Base-by-base conservation (phyloP, 2,888 invertebrate species). In the Encarsia formosa region DNA sequence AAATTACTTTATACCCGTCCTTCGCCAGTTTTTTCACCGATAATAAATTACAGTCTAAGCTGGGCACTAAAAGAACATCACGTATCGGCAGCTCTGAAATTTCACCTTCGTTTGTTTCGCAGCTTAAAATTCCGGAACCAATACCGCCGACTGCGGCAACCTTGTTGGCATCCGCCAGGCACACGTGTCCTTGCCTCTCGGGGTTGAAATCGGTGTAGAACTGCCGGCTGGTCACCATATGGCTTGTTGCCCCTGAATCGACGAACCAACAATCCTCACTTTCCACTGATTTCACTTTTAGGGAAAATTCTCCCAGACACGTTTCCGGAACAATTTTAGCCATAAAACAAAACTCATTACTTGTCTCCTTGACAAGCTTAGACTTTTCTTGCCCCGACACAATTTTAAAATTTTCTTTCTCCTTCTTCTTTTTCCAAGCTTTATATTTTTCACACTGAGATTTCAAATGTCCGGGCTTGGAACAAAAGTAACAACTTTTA, bases 51-150 rank as follows among this genome's bases (percentile, higher is more conserved):
- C 55, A 59, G 16, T 51, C 49, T 2, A 61, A 32, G 9, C 52
- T 19, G 1, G 59, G 61, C 5, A 63, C 57, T 26, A 46, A 63
- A 6, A 63, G 44, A 1, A 60, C 60, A 20, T 63, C 53, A 8
- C 47, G 15, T 23, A 63, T 35, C 23, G 24, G 34, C 23, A 62
- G 50, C 5, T 11, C n/a, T n/a, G 8, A n/a, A n/a, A n/a, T 34
- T 15, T 5, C 5, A 11, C 15, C 34, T n/a, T 34, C 34, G 13
- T 5, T 15, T n/a, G n/a, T n/a, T 5, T 8, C 6, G 15, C 59
- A 61, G 16, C 45, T 40, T 45, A 60, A 38, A 26, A 37, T 49
- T 8, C 48, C 51, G 13, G 51, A 34, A 5, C 59, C 55, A n/a
- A 52, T 54, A 5, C 59, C 59, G 13, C 40, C 15, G 26, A 50